Conservation (phyloP, 2,888 invertebrate genomes). For the Stenodera caucasica region DNA sequence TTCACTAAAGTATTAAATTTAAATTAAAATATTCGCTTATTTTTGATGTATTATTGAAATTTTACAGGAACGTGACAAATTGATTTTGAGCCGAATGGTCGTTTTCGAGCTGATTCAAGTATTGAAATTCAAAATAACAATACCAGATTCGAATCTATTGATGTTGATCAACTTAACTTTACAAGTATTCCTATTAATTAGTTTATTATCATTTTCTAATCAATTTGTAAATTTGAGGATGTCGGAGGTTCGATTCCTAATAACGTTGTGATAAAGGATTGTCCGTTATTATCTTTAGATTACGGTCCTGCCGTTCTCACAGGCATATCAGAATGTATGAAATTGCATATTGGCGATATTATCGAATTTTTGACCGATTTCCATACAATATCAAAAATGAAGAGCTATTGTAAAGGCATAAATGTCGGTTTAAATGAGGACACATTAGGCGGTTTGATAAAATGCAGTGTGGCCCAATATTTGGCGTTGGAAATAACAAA, state of each 20-base stretch:
- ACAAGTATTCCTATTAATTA: constrained; percentile 61
- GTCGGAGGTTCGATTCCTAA: constrained; percentile 85
- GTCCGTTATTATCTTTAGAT: constrained; percentile 53
- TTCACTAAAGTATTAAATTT: constrained; percentile 69
- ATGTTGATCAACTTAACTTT: constrained; percentile 85
- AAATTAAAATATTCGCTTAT: constrained; percentile 9
- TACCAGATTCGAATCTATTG: constrained; percentile 93
- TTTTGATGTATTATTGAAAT: neutral
- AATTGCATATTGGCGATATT: constrained; percentile 88
- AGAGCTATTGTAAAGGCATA: constrained; percentile 74
- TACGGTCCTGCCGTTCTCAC: constrained; percentile 67
- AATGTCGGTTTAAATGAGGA: constrained; percentile 83
- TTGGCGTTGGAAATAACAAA: constrained; percentile 92
- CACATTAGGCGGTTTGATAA: constrained; percentile 93
- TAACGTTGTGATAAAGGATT: constrained; percentile 68
- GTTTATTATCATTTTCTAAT: constrained; percentile 6
- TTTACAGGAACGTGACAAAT: constrained; percentile 85
- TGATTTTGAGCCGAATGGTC: constrained; percentile 86
- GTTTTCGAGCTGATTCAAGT: constrained; percentile 95
- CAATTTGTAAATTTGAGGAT: constrained; percentile 58
- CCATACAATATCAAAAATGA: constrained; percentile 94
- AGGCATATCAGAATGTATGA: constrained; percentile 92
- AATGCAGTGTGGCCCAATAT: constrained; percentile 92
- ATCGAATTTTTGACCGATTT: constrained; percentile 95
- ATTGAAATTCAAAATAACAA: constrained; percentile 89